Evolutionary conservation across 2,113 vertebrate genomes (phyloP).

Genomic region (Capricornis sumatraensis): DNA sequence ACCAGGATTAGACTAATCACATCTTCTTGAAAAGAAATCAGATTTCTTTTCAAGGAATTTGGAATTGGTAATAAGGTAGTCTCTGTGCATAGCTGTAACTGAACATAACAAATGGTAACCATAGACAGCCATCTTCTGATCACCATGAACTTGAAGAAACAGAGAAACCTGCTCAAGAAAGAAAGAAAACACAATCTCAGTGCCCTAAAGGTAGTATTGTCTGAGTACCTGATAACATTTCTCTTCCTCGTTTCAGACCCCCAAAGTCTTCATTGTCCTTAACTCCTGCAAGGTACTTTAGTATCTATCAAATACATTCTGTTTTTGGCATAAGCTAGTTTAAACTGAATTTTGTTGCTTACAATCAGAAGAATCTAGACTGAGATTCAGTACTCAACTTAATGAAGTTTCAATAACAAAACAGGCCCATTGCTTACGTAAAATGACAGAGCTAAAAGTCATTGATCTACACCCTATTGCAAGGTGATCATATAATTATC

Average conservation of each 20-base stretch:
- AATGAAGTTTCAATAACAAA: neutral
- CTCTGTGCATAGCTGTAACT: neutral
- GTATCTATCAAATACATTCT: neutral
- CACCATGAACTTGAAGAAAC: neutral
- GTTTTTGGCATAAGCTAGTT: neutral
- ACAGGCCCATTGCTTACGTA: neutral
- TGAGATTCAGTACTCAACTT: neutral
- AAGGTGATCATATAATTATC: neutral
- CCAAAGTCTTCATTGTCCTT: neutral
- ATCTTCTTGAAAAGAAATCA: neutral
- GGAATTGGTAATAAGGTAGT: neutral
- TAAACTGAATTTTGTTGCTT: neutral
- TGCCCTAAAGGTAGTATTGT: neutral
- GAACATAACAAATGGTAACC: neutral
- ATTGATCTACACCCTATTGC: neutral
- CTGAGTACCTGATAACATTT: neutral
- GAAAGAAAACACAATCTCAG: neutral
- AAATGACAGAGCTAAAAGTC: neutral
- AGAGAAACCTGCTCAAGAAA: neutral
- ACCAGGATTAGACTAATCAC: neutral
- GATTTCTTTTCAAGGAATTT: neutral
- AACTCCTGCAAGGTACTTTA: neutral
- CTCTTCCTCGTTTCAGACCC: neutral
- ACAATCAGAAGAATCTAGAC: neutral
- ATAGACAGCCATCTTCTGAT: neutral